Evolutionary conservation across 2,797 vertebrate species (phyloP).

Genomic region (Microctenopoma stevenorrisi): DNA sequence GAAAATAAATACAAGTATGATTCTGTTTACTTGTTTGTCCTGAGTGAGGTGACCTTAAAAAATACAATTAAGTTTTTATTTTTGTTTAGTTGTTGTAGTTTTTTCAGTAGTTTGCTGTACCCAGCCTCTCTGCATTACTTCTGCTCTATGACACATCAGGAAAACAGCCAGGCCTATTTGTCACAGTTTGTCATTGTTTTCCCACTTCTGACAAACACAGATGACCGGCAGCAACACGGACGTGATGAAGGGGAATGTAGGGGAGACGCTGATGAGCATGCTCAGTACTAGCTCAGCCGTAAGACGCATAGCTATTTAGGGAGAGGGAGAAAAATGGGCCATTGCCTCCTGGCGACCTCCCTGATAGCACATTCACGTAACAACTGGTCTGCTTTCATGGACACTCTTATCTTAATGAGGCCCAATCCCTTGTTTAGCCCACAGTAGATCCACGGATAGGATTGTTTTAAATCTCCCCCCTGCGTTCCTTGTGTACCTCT

Average conservation of each 20-base stretch:
- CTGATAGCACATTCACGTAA: constrained; percentile 55
- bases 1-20: constrained; percentile 1
- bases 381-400: constrained; percentile 61
- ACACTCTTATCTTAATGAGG: constrained; percentile 72
- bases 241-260: constrained; percentile 49
- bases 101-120: constrained; percentile 5
- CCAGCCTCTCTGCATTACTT: constrained; percentile 58
- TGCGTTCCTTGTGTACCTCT: constrained; percentile 32
- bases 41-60: constrained; percentile 25
- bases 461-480: constrained; percentile 65
- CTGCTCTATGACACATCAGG: constrained; percentile 59
- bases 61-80: background rate
- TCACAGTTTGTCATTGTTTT: constrained; percentile 66
- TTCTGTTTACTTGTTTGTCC: constrained; percentile 1
- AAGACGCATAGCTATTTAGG: constrained; percentile 50
- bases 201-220: constrained; percentile 46
- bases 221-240: constrained; percentile 61
- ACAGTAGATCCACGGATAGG: constrained; percentile 71
- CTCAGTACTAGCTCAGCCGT: constrained; percentile 40
- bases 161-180: constrained; percentile 56
- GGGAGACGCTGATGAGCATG: constrained; percentile 45
- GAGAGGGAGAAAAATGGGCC: constrained; percentile 52
- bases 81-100: background rate
- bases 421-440: constrained; percentile 74
- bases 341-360: constrained; percentile 63